Evolutionary conservation across 2,797 vertebrate species (phyloP).

Genomic region (Coendou prehensilis): DNA sequence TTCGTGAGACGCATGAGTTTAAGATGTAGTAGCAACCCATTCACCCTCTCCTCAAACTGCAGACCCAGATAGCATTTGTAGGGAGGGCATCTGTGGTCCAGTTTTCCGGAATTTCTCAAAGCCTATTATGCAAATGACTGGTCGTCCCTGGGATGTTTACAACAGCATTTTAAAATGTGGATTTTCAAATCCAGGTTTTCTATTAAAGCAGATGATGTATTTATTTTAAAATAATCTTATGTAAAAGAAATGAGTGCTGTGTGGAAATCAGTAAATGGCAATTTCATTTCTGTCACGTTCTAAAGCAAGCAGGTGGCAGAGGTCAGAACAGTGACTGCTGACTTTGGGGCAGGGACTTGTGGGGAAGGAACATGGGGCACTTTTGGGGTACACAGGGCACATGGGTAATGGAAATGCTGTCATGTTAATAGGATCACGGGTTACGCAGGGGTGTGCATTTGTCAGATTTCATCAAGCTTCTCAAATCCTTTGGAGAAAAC

Average conservation of each 20-base stretch:
- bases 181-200: not conserved
- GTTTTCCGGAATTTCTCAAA: not conserved
- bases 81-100: not conserved
- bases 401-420: not conserved
- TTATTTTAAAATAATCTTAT: slow-evolving; percentile 46
- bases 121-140: not conserved
- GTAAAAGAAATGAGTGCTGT: not conserved
- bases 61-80: not conserved
- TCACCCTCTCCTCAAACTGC: not conserved
- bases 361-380: not conserved
- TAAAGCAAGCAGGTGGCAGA: not conserved
- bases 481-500: slow-evolving; percentile 34
- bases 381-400: not conserved
- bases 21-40: not conserved
- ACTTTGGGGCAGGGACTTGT: not conserved
- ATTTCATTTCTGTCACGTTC: not conserved
- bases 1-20: not conserved
- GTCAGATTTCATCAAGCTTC: slow-evolving; percentile 39
- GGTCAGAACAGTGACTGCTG: not conserved
- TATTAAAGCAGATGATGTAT: not conserved
- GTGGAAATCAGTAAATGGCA: not conserved
- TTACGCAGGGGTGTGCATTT: not conserved
- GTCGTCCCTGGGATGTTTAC: not conserved
- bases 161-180: not conserved
- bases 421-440: not conserved